Conservation (phyloP, 2,797 vertebrate species). For the Pipistrellus pygmaeus region DNA sequence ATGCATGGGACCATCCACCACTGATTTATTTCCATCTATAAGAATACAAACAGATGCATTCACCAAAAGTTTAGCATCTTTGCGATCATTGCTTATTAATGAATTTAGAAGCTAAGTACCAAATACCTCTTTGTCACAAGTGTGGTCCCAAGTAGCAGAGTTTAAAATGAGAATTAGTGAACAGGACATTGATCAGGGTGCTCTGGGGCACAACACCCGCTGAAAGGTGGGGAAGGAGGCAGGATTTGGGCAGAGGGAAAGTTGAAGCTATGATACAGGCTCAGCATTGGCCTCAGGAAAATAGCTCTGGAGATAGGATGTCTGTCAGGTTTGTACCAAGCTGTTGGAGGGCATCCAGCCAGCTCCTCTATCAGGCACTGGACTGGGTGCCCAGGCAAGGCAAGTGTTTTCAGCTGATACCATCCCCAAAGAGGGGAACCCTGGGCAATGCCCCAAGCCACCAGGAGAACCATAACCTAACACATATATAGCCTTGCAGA, state of each 20-base stretch:
- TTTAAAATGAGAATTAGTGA: neutral
- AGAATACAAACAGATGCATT: neutral
- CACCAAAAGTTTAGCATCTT: neutral
- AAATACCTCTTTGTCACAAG: neutral
- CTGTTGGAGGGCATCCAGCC: rapidly evolving
- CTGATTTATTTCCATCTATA: neutral
- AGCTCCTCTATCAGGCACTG: neutral
- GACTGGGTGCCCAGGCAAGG: neutral
- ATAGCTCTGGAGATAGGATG: neutral
- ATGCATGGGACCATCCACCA: neutral
- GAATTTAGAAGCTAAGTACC: neutral
- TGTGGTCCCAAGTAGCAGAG: neutral
- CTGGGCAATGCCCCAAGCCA: neutral
- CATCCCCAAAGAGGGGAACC: neutral
- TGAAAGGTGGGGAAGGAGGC: neutral
- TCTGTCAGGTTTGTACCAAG: neutral
- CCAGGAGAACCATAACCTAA: neutral
- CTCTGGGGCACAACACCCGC: neutral
- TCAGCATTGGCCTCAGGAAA: neutral
- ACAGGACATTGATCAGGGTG: neutral
- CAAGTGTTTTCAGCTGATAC: neutral
- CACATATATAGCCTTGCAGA: neutral
- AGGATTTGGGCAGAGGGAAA: neutral
- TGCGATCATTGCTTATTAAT: neutral
- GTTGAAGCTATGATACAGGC: neutral